Evolutionary conservation across 2,797 vertebrate genomes (phyloP).

Genomic region (Bryconaethiops microstoma): DNA sequence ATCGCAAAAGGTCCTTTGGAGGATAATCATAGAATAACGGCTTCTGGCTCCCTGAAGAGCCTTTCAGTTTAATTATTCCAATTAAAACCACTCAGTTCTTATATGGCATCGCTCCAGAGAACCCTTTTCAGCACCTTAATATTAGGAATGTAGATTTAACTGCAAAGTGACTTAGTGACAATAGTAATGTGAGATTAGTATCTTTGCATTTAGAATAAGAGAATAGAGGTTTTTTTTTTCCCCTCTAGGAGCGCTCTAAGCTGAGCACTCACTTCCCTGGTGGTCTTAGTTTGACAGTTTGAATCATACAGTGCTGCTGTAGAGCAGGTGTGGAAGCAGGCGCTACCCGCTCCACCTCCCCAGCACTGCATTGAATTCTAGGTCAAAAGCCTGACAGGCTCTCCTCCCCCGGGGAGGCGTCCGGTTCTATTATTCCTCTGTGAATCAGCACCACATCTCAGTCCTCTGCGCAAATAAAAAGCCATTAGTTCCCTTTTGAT

Average conservation of each 20-base stretch:
- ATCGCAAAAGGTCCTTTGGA: too few relatives aligned
- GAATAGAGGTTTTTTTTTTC: not conserved
- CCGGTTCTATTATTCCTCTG: conserved; percentile 17
- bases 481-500: conserved; percentile 54
- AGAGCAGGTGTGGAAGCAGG: conserved; percentile 22
- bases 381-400: conserved; percentile 39
- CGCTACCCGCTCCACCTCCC: conserved; percentile 22
- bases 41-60: too few relatives aligned
- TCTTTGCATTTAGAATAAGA: not conserved
- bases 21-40: too few relatives aligned
- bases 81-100: not conserved
- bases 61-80: not conserved
- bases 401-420: conserved; percentile 26
- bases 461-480: conserved; percentile 51
- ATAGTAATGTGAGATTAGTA: not conserved
- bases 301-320: conserved; percentile 5
- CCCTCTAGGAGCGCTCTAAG: not conserved
- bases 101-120: too few relatives aligned
- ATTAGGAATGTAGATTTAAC: not conserved
- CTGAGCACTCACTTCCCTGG: not conserved
- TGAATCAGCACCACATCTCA: conserved; percentile 44
- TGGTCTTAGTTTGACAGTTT: conserved; percentile 31
- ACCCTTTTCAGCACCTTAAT: not conserved
- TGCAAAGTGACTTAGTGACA: not conserved
- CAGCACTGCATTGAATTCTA: conserved; percentile 33